A percentile compares a stretch with the other conserved stretches of the same genome.
Conservation (phyloP, 2,888 invertebrate genomes). For the Catotricha subobsoleta region DNA sequence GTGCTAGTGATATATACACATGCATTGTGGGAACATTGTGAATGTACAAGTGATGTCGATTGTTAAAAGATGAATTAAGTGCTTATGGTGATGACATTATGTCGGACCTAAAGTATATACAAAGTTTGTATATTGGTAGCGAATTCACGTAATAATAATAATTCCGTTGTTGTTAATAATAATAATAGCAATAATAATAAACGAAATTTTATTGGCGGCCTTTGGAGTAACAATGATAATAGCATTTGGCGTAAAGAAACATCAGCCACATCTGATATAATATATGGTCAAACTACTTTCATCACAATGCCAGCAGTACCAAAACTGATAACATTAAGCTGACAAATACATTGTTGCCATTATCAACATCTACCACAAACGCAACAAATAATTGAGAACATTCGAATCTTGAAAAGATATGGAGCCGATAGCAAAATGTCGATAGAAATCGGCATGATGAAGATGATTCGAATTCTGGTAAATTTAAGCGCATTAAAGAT, state of each 20-base stretch:
- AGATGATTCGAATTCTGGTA: no score
- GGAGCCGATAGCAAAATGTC: constrained; percentile 12
- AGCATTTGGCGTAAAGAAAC: background rate
- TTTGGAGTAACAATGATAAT: background rate
- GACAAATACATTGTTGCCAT: background rate
- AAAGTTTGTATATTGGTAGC: constrained; percentile 21
- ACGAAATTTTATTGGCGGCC: background rate
- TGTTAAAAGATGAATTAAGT: constrained; percentile 20
- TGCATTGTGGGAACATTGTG: constrained; percentile 23
- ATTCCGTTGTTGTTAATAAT: no score
- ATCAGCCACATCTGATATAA: background rate
- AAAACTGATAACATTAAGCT: no score
- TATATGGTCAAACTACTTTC: background rate
- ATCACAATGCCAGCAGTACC: background rate
- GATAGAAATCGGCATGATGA: background rate
- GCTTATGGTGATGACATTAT: constrained; percentile 24
- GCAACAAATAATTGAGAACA: background rate
- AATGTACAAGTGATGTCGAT: constrained; percentile 18
- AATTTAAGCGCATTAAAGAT: no score
- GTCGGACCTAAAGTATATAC: constrained; percentile 22
- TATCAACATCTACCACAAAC: background rate
- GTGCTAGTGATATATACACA: no score
- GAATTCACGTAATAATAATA: no score
- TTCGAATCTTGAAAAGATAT: background rate
- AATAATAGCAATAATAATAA: background rate